Evolutionary conservation across 2,888 invertebrate genomes (phyloP).

Genomic region (Micropterix aruncella): DNA sequence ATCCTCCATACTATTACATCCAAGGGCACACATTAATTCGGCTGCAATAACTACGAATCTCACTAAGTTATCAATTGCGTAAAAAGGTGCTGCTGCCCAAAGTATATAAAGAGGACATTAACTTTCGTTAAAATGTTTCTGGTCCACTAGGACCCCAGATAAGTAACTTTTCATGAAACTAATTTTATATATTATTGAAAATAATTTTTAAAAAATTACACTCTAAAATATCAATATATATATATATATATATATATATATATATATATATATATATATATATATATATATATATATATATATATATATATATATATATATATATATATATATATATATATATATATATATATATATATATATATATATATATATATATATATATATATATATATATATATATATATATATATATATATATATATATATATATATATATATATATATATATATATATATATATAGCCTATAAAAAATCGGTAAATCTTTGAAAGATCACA

Average conservation of each 20-base stretch:
- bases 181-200: too few relatives aligned
- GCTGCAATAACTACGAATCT: too few relatives aligned
- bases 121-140: too few relatives aligned
- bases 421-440: constrained; percentile 7
- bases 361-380: neutral
- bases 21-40: too few relatives aligned
- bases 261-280: neutral
- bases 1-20: too few relatives aligned
- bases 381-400: neutral
- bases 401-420: constrained; percentile 3
- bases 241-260: neutral
- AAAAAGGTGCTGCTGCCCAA: too few relatives aligned
- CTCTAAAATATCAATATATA: neutral
- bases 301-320: neutral
- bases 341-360: neutral
- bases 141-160: too few relatives aligned
- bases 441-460: constrained; percentile 6
- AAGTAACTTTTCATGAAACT: too few relatives aligned
- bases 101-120: too few relatives aligned
- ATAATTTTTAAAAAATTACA: neutral
- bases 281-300: neutral
- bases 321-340: neutral
- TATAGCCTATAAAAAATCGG: too few relatives aligned
- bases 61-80: too few relatives aligned
- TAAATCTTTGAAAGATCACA: too few relatives aligned